These are phyloP conservation scores for Ursus arctos DNA, from an alignment of 2,113 vertebrate species.

Conservation along the genomic window DNA sequence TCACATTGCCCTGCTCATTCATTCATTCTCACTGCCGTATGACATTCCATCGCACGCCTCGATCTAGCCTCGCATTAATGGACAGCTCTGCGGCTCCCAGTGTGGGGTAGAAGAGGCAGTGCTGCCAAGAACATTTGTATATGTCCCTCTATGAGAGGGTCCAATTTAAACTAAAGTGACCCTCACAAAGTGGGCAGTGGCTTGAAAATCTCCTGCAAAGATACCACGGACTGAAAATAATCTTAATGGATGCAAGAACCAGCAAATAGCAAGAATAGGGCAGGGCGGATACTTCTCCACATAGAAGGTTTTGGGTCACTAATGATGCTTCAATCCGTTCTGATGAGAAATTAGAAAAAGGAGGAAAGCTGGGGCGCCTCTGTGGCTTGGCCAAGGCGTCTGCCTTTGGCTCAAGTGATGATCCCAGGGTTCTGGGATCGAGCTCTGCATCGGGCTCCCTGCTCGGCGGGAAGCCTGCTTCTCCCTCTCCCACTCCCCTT, in stretches of 20 bases:
- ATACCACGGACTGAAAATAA: background rate
- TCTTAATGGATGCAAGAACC: background rate
- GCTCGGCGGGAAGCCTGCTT: no score
- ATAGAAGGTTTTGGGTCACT: background rate
- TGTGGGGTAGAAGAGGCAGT: background rate
- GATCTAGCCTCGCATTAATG: background rate
- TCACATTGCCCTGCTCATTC: background rate
- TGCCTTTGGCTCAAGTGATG: no score
- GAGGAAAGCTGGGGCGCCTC: background rate
- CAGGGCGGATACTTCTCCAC: background rate
- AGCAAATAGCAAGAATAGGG: background rate
- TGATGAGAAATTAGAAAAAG: background rate
- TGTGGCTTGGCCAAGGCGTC: no score
- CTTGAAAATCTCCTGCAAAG: conserved; percentile 1
- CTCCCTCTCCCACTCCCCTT: no score
- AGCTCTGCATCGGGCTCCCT: no score
- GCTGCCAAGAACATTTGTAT: background rate
- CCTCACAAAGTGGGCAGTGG: background rate
- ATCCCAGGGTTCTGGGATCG: no score
- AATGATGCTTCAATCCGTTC: background rate
- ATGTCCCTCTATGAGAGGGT: background rate
- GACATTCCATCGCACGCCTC: background rate
- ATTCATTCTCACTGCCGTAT: background rate
- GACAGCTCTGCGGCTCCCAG: background rate
- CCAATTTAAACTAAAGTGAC: background rate